phyloP scores from a whole-genome alignment of 30 jellyfish, hydroid and myxozoan genomes.

The Clytia hemisphaerica region DNA sequence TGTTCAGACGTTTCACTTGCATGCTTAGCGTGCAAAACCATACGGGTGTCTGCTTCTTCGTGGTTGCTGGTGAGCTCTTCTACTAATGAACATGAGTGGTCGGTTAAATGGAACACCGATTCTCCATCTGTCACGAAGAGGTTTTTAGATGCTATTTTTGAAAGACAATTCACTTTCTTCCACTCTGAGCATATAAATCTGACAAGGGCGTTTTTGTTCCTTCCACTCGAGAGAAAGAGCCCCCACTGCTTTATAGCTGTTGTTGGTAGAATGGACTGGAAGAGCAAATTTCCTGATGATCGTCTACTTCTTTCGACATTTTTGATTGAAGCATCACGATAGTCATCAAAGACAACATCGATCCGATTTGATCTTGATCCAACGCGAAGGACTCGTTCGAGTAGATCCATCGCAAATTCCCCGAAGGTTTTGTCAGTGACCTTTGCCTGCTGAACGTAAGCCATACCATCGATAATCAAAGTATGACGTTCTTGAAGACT shows the following conservation, averaged over 20 bases:
- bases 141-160: not conserved
- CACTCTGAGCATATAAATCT: no score
- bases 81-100: no score
- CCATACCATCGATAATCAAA: not conserved
- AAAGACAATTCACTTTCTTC: not conserved
- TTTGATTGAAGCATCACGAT: slow-evolving; percentile 10
- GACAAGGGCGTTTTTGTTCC: no score
- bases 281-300: no score
- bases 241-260: not conserved
- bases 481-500: not conserved
- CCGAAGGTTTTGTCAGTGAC: not conserved
- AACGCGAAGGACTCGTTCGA: not conserved
- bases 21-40: not conserved
- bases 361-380: not conserved
- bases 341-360: slow-evolving; percentile 21
- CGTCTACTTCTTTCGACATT: slow-evolving; percentile 14
- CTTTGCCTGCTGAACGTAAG: not conserved
- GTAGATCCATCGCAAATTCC: not conserved
- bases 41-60: not conserved
- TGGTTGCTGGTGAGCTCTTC: no score
- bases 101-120: not conserved
- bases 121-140: not conserved
- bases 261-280: not conserved
- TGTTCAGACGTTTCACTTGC: not conserved
- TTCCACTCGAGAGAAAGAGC: no score